Evolutionary conservation across 2,888 invertebrate species (phyloP), one percentile per base, ranked within the genome.

Genomic region (Chalcosyrphus nemorum): DNA sequence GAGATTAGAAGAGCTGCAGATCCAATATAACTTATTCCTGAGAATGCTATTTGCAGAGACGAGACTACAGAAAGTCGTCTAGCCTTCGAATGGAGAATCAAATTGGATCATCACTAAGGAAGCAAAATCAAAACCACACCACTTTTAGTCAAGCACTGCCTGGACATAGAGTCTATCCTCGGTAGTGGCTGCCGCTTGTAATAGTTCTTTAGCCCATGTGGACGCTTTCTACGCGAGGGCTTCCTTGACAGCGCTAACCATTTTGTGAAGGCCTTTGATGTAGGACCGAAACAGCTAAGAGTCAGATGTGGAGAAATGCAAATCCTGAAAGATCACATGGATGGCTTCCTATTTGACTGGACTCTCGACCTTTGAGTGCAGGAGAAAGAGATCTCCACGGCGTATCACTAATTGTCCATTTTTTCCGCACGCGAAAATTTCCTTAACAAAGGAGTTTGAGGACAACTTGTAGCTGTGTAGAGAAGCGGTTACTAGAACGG

Each of bases 101-200:
- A n/a, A n/a, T n/a, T n/a, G n/a, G n/a, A n/a, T n/a, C n/a, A n/a
- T n/a, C n/a, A n/a, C n/a, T n/a, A n/a, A n/a, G n/a, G n/a, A n/a
- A n/a, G n/a, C n/a, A n/a, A n/a, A n/a, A n/a, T n/a, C n/a, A n/a
- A n/a, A n/a, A n/a, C n/a, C n/a, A n/a, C n/a, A n/a, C n/a, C n/a
- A n/a, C n/a, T n/a, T n/a, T n/a, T n/a, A n/a, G n/a, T n/a, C n/a
- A n/a, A n/a, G n/a, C 0, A 98, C 97, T 0, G 98, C 97, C 91
- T 98, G 98, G 0, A 98, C 97, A 89, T 98, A 97, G 68, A 98
- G 94, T 0, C 98, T 98, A 91, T 99, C 98, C 90, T 98, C 98
- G 92, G 99, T 98, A 11, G 96, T 97, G 4, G 98, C 97, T 1
- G 98, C 98, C 3, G 95, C 93, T 86, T 94, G 94, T 0, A 98